Evolutionary conservation across 2,113 vertebrate genomes (phyloP).

Genomic region (Hydropotes inermis): DNA sequence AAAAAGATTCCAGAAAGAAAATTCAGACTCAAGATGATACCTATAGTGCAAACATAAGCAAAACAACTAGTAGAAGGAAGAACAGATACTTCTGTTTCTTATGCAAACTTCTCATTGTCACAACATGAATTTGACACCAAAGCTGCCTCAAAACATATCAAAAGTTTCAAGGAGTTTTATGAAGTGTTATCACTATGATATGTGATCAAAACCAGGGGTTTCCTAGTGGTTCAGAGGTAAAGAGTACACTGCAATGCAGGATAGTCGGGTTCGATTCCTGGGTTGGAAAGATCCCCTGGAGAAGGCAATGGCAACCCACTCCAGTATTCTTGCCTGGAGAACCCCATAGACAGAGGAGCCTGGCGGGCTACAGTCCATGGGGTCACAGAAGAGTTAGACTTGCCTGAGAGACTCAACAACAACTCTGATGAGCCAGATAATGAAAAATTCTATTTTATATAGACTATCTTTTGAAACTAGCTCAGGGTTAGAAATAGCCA

Average conservation of each 20-base stretch:
- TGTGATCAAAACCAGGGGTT: not conserved
- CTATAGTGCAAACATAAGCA: not conserved
- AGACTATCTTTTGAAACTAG: not conserved
- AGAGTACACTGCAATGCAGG: not conserved
- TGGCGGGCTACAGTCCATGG: not conserved
- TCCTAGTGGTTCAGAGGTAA: not conserved
- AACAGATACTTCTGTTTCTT: not conserved
- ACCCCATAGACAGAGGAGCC: not conserved
- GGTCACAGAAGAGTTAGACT: not conserved
- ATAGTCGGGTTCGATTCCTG: rapidly evolving
- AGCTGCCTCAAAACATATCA: not conserved
- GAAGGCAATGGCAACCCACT: not conserved
- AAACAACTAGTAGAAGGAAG: not conserved
- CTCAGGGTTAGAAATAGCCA: not conserved
- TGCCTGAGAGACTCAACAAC: not conserved
- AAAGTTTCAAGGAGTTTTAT: not conserved
- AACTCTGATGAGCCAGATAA: not conserved
- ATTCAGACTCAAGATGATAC: not conserved
- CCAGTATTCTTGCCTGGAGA: not conserved
- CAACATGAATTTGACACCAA: not conserved
- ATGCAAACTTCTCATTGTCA: not conserved
- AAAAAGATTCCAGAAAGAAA: not conserved
- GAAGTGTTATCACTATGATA: not conserved
- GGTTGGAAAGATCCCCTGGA: not conserved
- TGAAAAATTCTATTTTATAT: not conserved